These are phyloP conservation scores for Crotalus tigris DNA, from an alignment of 2,113 vertebrate genomes.

Conservation along the genomic window DNA sequence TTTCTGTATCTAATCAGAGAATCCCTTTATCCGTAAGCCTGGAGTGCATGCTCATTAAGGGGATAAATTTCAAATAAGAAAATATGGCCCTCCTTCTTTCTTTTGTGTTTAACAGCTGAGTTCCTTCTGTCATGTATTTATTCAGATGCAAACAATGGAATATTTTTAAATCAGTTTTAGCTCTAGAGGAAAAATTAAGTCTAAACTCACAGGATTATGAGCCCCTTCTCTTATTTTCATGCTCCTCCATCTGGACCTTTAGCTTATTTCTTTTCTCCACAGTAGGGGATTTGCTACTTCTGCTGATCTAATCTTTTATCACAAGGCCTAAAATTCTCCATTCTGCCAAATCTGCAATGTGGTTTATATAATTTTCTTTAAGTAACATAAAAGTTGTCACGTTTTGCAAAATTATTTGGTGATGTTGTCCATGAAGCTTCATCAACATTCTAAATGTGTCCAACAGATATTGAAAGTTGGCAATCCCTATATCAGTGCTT, in stretches of 20 bases:
- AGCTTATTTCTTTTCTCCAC: background rate
- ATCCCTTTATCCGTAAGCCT: background rate
- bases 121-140: background rate
- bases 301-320: background rate
- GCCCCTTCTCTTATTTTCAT: background rate
- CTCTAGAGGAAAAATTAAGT: background rate
- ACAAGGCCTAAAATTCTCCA: background rate
- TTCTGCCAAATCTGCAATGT: background rate
- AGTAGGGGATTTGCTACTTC: background rate
- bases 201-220: background rate
- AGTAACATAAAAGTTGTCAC: background rate
- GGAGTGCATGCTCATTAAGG: slow-evolving; percentile 13
- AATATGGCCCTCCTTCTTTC: background rate
- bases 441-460: background rate
- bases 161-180: background rate
- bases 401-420: background rate
- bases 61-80: slow-evolving; percentile 35
- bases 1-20: slow-evolving; percentile 17
- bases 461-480: background rate
- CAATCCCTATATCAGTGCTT: background rate
- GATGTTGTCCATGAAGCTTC: background rate
- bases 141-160: slow-evolving; percentile 15
- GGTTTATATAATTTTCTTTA: background rate
- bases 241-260: background rate
- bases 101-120: slow-evolving; percentile 35